These are phyloP conservation scores for Pseudorhiza aurosa DNA, from an alignment of 30 jellyfish, hydroid and myxozoan species.

Conservation along the genomic window DNA sequence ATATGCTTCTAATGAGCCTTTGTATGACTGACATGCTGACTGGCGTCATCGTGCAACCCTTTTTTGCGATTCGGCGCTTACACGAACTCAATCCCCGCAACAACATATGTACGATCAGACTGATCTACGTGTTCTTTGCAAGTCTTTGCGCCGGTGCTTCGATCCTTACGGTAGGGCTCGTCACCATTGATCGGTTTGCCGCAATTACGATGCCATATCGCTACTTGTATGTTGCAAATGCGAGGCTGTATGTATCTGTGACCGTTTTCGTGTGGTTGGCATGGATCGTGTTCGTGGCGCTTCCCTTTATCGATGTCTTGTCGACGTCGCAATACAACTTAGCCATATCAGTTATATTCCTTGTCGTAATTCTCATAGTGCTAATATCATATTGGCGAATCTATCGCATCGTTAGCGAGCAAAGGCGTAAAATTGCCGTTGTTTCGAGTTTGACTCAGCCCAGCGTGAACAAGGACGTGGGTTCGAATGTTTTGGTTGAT, in stretches of 20 bases:
- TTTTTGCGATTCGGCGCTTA: constrained; percentile 43
- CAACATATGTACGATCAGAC: constrained; percentile 23
- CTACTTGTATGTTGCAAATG: neutral
- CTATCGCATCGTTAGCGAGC: constrained; percentile 43
- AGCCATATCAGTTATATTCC: constrained; percentile 30
- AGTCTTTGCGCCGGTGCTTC: constrained; percentile 71
- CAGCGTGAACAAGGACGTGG: neutral
- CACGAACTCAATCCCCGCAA: constrained; percentile 3
- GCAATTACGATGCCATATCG: constrained; percentile 67
- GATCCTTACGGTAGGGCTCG: constrained; percentile 53
- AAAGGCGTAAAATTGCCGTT: constrained; percentile 36
- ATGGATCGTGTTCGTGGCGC: constrained; percentile 39
- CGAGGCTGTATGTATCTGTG: neutral
- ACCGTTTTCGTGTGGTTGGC: constrained; percentile 8
- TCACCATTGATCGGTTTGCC: constrained; percentile 50
- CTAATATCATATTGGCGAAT: constrained; percentile 39
- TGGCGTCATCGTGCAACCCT: constrained; percentile 60
- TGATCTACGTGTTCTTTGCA: constrained; percentile 54
- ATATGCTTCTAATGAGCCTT: constrained; percentile 47
- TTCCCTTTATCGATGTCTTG: constrained; percentile 40
- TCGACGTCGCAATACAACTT: constrained; percentile 41
- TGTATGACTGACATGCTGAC: constrained; percentile 58
- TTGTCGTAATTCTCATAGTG: constrained; percentile 8
- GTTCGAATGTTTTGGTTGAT: neutral
- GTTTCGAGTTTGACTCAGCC: neutral